A percentile compares a stretch with the other conserved stretches of the same genome.
phyloP scores from a whole-genome alignment of 2,113 vertebrate genomes.

The Gobiocypris rarus region DNA sequence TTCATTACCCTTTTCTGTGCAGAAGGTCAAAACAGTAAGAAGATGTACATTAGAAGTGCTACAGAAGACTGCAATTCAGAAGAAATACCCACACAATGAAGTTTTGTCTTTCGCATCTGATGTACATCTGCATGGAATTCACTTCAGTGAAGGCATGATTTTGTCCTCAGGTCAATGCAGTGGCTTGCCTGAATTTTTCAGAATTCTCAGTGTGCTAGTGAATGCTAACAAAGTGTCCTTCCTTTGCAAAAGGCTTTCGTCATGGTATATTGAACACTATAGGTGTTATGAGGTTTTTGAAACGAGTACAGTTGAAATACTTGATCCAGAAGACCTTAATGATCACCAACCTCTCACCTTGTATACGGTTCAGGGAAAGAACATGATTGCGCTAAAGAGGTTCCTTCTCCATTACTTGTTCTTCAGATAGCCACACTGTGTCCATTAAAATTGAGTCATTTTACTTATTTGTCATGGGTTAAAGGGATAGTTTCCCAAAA shows the following conservation, averaged over 20 bases:
- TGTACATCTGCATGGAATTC: too few relatives aligned
- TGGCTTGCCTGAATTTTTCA: too few relatives aligned
- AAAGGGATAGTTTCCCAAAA: background rate
- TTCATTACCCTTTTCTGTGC: constrained; percentile 2
- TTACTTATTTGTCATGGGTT: background rate
- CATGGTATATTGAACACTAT: too few relatives aligned
- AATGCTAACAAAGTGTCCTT: too few relatives aligned
- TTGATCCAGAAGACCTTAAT: constrained; percentile 39
- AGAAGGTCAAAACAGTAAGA: constrained; percentile 20
- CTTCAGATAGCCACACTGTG: background rate
- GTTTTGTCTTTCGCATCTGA: too few relatives aligned
- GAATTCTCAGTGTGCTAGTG: too few relatives aligned
- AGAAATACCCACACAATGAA: background rate
- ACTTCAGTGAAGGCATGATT: too few relatives aligned
- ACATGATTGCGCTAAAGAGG: constrained; percentile 21
- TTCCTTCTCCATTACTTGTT: constrained; percentile 29
- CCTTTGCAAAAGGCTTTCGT: too few relatives aligned
- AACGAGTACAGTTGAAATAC: constrained; percentile 27
- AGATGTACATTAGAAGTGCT: background rate
- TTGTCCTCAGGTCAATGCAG: too few relatives aligned
- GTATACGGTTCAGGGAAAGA: constrained; percentile 12
- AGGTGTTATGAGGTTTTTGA: constrained; percentile 23
- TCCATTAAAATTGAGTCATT: background rate
- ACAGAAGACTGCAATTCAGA: constrained; percentile 13
- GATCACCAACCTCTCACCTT: constrained; percentile 22